Base-by-base conservation (phyloP, 1,140 invertebrate species). In the Lucilia sericata region DNA sequence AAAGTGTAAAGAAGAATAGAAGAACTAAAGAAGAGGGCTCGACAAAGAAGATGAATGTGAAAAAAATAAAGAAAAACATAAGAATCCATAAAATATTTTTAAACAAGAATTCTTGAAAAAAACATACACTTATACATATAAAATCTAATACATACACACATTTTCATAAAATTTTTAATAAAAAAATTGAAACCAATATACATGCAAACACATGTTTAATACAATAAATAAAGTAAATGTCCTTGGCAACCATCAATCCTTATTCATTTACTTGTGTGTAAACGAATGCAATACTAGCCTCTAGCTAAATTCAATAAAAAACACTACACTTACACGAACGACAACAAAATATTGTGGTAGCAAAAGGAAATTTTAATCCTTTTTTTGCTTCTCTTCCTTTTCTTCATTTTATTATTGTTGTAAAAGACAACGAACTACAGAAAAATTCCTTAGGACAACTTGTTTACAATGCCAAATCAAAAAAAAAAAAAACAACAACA, bases 171-270 rank as follows among this genome's bases (percentile, higher is more conserved):
- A 60, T 60, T n/a, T 60, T 5, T 60, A 42, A 42, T 70, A 70
- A 21, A 70, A 70, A 70, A 70, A 70, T 9, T 21, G n/a, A 70
- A 70, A 70, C 7, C 55, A 70, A 25, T 21, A 21, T 9, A 21
- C 19, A 70, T 21, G 25, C 19, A 70, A 19, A 70, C n/a, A 30
- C 65, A 19, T 12, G 25, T 30, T 30, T 30, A 30, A 70, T n/a
- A 70, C n/a, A 25, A 70, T 17, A 21, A 70, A 70, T 10, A 70
- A 21, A 70, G n/a, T 19, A 21, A 70, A 70, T 70, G 65, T 21
- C 65, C 65, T 70, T 70, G 65, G 65, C n/a, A 70, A 70, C 65
- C 65, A 70, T 70, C 65, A 70, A 70, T 70, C 65, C n/a, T 70
- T 70, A 10, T 60, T n/a, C 14, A 14, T n/a, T n/a, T n/a, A 30